Evolutionary conservation across 2,888 invertebrate species (phyloP).

Genomic region (Cryptus viduatorius): DNA sequence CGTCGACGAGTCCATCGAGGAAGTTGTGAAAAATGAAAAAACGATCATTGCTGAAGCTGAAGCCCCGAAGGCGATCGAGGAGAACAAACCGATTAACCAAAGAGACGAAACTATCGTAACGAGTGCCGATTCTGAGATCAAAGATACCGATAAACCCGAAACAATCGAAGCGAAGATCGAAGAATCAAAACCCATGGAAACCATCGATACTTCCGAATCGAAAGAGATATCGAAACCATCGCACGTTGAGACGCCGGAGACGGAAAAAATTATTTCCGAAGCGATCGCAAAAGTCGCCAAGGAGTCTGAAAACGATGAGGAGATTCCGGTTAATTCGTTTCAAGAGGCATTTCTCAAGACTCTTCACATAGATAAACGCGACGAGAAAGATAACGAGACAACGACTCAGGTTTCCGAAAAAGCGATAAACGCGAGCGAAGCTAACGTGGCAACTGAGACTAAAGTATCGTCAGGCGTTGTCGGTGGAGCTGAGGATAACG

Average conservation of each 20-base stretch:
- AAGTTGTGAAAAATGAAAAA: constrained; percentile 41
- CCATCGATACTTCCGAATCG: constrained; percentile 26
- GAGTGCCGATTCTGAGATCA: constrained; percentile 18
- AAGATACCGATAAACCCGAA: background rate
- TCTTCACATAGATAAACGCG: constrained; percentile 76
- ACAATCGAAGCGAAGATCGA: constrained; percentile 36
- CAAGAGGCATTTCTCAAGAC: constrained; percentile 81
- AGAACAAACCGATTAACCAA: constrained; percentile 34
- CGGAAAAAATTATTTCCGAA: constrained; percentile 72
- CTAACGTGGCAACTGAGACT: background rate
- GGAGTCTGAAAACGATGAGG: constrained; percentile 74
- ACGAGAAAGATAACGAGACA: constrained; percentile 33
- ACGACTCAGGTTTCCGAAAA: constrained; percentile 14
- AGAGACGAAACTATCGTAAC: constrained; percentile 8
- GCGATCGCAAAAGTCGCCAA: constrained; percentile 74
- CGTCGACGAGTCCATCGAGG: constrained; percentile 39
- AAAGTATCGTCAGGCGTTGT: background rate
- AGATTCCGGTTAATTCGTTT: constrained; percentile 76
- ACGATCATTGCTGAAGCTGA: constrained; percentile 39
- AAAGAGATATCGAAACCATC: background rate
- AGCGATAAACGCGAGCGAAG: background rate
- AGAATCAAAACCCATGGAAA: background rate
- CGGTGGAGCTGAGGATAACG: background rate
- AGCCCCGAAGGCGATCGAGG: constrained; percentile 16
- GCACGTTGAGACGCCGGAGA: constrained; percentile 16